These are phyloP conservation scores for Mohoua ochrocephala DNA, from an alignment of 2,113 vertebrate genomes.

Conservation along the genomic window DNA sequence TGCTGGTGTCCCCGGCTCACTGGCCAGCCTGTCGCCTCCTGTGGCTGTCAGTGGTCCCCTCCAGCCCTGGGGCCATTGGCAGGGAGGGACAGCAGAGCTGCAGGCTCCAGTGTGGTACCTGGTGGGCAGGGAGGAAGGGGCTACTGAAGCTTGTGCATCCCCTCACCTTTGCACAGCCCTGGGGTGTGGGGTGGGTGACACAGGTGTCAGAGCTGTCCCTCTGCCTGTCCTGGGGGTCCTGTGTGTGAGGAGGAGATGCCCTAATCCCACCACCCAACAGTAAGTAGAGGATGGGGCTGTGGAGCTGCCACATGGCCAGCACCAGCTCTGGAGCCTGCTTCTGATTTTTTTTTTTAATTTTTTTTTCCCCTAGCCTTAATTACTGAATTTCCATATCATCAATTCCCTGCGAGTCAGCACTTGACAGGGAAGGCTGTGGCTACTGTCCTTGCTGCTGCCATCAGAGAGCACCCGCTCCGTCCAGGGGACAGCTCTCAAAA, in stretches of 20 bases:
- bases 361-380: neutral
- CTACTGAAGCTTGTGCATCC: neutral
- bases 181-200: neutral
- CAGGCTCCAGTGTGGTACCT: neutral
- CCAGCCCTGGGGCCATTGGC: neutral
- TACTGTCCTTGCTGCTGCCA: slow-evolving; percentile 25
- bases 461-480: slow-evolving; percentile 20
- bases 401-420: neutral
- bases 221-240: neutral
- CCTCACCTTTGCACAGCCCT: neutral
- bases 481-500: slow-evolving; percentile 69
- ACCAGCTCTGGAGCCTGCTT: neutral
- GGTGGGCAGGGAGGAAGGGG: neutral
- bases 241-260: neutral
- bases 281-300: neutral
- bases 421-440: slow-evolving; percentile 34
- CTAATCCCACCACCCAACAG: neutral
- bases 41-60: neutral
- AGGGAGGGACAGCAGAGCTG: neutral
- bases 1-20: rapidly evolving
- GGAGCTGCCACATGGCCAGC: neutral
- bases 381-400: slow-evolving; percentile 28
- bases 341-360: neutral
- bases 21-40: neutral
- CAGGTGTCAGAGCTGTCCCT: neutral